Conservation (phyloP, 2,888 invertebrate species). For the Belgica antarctica region DNA sequence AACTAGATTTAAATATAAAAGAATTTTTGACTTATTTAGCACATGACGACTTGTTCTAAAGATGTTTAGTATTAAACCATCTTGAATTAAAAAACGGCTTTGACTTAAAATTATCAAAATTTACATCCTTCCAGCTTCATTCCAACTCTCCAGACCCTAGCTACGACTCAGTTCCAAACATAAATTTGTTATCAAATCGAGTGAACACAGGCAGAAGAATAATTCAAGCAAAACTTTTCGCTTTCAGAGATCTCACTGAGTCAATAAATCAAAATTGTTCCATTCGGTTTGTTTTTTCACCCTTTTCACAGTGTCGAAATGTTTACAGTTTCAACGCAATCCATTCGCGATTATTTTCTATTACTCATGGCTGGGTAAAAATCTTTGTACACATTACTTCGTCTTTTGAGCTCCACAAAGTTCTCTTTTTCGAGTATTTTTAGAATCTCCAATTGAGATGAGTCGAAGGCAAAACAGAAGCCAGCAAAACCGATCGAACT, state of each 20-base stretch:
- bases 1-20: too few relatives aligned
- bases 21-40: too few relatives aligned
- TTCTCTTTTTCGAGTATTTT: neutral
- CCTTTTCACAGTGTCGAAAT: slow-evolving; percentile 6
- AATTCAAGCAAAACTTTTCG: neutral
- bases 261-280: neutral
- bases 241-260: neutral
- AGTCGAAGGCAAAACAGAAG: neutral
- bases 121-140: too few relatives aligned
- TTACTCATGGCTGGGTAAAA: neutral
- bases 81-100: too few relatives aligned
- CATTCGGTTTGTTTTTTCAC: neutral
- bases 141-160: too few relatives aligned
- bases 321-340: neutral
- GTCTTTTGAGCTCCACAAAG: neutral
- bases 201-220: neutral
- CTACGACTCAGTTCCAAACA: too few relatives aligned
- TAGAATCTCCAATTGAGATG: slow-evolving; percentile 18
- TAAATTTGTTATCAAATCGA: neutral
- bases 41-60: too few relatives aligned
- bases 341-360: slow-evolving; percentile 16
- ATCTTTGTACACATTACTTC: slow-evolving; percentile 7
- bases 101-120: too few relatives aligned
- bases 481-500: neutral
- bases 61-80: too few relatives aligned